These are phyloP conservation scores for Dicrostonyx torquatus DNA, from an alignment of 2,797 vertebrate genomes.

Conservation along the genomic window DNA sequence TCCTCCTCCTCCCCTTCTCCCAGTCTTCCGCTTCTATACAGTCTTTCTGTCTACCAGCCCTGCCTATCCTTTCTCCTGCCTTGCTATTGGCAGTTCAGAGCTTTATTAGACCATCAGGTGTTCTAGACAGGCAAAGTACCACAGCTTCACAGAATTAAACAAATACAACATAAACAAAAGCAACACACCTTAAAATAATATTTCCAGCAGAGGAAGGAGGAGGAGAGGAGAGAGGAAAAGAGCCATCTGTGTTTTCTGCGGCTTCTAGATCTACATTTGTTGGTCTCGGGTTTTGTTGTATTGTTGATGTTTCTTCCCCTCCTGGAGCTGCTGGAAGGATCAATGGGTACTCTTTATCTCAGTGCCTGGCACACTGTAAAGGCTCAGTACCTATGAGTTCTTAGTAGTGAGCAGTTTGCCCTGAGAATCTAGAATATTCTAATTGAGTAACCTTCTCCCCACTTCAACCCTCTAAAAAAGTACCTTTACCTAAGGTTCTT, in stretches of 20 bases:
- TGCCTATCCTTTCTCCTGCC: too few species aligned
- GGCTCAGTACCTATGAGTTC: neutral
- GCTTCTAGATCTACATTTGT: neutral
- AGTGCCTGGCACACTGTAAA: neutral
- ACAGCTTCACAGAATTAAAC: too few species aligned
- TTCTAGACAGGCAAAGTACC: too few species aligned
- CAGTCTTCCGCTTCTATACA: too few species aligned
- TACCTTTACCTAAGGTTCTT: neutral
- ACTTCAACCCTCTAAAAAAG: neutral
- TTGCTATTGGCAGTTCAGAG: too few species aligned
- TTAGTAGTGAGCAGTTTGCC: neutral
- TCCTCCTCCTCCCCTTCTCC: too few species aligned
- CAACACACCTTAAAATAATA: too few species aligned
- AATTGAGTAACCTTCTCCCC: neutral
- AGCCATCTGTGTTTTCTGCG: neutral
- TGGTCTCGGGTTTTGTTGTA: neutral
- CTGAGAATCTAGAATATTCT: neutral
- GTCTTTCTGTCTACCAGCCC: too few species aligned
- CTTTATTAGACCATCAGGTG: too few species aligned
- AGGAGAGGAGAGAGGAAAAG: too few species aligned
- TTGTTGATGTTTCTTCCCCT: neutral
- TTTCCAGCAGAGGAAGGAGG: too few species aligned
- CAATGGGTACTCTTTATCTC: neutral
- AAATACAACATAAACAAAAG: too few species aligned
- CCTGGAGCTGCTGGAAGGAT: neutral